Conservation (phyloP, 2,113 vertebrate genomes). For the Solea solea region DNA sequence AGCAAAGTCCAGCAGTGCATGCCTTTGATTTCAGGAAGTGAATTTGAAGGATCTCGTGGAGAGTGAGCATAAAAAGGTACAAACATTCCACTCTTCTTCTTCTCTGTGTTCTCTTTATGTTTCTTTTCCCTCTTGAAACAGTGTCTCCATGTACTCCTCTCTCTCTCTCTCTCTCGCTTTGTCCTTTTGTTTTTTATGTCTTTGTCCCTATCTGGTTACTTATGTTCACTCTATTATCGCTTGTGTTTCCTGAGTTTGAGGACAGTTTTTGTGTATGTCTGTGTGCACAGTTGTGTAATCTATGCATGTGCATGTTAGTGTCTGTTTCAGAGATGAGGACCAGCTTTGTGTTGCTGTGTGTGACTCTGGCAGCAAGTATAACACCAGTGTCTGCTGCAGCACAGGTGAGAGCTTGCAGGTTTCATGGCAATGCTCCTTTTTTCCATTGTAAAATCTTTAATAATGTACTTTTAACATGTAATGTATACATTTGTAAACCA, state of each 20-base stretch:
- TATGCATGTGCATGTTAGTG: background rate
- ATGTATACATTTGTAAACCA: no score
- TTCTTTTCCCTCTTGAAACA: background rate
- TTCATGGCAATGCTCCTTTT: background rate
- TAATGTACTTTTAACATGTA: no score
- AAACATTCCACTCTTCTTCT: background rate
- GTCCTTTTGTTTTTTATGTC: no score
- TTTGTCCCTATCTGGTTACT: background rate
- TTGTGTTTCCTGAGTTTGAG: background rate
- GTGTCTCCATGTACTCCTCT: background rate
- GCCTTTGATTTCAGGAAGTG: slow-evolving; percentile 56
- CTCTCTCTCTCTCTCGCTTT: background rate
- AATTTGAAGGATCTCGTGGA: background rate
- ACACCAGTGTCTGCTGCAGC: slow-evolving; percentile 48
- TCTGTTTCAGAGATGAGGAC: slow-evolving; percentile 81
- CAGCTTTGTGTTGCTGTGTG: slow-evolving; percentile 23
- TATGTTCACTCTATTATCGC: background rate
- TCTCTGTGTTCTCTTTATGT: background rate
- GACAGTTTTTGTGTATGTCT: background rate
- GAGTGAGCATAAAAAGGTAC: slow-evolving; percentile 42
- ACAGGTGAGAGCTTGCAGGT: slow-evolving; percentile 31
- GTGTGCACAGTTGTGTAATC: background rate
- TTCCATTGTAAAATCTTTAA: no score
- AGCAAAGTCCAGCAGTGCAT: slow-evolving; percentile 64
- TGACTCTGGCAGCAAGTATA: slow-evolving; percentile 33